Evolutionary conservation across 2,888 invertebrate genomes (phyloP).

Genomic region (Trachelus troglodyta): DNA sequence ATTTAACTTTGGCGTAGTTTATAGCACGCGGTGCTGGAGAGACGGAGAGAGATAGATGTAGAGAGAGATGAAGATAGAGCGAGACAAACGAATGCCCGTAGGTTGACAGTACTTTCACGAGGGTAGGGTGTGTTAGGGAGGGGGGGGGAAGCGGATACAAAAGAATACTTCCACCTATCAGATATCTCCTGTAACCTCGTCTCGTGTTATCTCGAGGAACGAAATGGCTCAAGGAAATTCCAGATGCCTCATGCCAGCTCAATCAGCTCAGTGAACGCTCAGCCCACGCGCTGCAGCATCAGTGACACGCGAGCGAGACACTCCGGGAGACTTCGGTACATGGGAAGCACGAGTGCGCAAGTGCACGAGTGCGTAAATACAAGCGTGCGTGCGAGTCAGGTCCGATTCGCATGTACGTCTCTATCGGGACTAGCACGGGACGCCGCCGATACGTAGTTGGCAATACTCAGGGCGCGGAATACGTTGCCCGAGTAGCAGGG

Average conservation of each 20-base stretch:
- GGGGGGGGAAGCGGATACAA: slow-evolving; percentile 6
- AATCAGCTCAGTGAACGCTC: background rate
- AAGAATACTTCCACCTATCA: background rate
- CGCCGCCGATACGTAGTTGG: slow-evolving; percentile 18
- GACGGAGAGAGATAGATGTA: background rate
- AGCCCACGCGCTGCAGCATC: background rate
- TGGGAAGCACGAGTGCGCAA: background rate
- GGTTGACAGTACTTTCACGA: background rate
- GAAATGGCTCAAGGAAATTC: slow-evolving; percentile 15
- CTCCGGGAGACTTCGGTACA: background rate
- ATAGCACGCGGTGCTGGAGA: slow-evolving; percentile 43
- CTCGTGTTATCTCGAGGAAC: background rate
- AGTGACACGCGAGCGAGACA: background rate
- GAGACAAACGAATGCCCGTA: background rate
- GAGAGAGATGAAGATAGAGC: background rate
- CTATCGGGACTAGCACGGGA: slow-evolving; percentile 30
- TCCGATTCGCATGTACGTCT: slow-evolving; percentile 44
- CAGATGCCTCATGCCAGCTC: background rate
- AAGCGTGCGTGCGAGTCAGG: slow-evolving; percentile 22
- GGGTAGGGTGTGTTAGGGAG: background rate
- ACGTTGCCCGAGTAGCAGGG: background rate
- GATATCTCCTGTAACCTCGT: background rate
- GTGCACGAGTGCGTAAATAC: slow-evolving; percentile 35
- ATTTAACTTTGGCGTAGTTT: slow-evolving; percentile 65
- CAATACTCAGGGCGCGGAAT: background rate